Conservation (phyloP, 2,888 invertebrate species). For the Lamellibrachia satsuma region DNA sequence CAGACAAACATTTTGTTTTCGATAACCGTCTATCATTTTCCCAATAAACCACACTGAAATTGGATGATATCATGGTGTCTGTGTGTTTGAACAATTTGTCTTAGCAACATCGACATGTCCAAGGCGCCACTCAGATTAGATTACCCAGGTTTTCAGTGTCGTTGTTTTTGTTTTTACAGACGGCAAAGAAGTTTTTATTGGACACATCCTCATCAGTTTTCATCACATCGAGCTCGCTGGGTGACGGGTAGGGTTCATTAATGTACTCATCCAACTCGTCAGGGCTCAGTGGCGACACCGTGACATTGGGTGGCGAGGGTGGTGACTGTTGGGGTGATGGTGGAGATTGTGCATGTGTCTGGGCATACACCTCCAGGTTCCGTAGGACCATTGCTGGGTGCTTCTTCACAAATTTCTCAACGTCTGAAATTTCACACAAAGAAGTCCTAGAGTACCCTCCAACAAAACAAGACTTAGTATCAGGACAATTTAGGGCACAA, state of each 20-base stretch:
- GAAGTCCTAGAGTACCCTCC: too few species aligned
- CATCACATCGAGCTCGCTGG: not conserved
- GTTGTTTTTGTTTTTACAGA: not conserved
- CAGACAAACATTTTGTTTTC: not conserved
- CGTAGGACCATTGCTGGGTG: not conserved
- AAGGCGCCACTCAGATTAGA: not conserved
- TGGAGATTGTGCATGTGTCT: not conserved
- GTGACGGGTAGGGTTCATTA: not conserved
- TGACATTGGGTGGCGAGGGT: not conserved
- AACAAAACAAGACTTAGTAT: too few species aligned
- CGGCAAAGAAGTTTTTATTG: not conserved
- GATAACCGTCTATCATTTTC: not conserved
- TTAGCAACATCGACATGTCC: not conserved
- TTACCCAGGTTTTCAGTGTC: not conserved
- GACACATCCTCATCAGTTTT: not conserved
- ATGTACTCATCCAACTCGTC: not conserved
- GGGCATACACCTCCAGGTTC: not conserved
- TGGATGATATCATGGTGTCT: not conserved
- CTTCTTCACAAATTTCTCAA: constrained; percentile 14
- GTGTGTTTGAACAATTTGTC: not conserved
- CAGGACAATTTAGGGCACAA: too few species aligned
- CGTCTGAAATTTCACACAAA: not conserved
- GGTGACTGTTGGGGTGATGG: not conserved
- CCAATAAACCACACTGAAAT: not conserved
- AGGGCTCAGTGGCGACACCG: not conserved